Percentiles rank a stretch among this genome's conserved stretches.
These are phyloP conservation scores for Myopa testacea DNA, from an alignment of 2,888 invertebrate genomes.

Conservation along the genomic window DNA sequence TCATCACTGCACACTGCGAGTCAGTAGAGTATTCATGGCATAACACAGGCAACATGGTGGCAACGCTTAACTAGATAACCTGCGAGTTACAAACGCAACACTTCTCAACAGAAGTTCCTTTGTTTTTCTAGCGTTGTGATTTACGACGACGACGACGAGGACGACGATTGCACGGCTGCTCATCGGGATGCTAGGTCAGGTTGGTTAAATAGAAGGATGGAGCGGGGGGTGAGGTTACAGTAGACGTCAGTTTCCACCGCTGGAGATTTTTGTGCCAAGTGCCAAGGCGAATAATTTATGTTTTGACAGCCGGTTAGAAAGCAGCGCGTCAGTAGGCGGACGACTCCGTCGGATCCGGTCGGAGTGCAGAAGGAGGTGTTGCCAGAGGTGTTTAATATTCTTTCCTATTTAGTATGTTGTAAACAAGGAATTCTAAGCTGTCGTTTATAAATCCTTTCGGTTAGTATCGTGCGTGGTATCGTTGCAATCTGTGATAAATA, in stretches of 20 bases:
- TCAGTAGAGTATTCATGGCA: too few species aligned
- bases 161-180: not conserved
- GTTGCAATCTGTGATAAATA: too few species aligned
- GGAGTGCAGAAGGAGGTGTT: not conserved
- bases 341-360: not conserved
- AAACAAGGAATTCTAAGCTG: not conserved
- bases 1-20: not conserved
- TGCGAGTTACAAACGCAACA: not conserved
- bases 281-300: conserved; percentile 28
- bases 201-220: not conserved
- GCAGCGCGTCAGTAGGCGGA: not conserved
- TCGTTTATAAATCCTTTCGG: not conserved
- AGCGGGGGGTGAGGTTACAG: not conserved
- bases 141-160: not conserved
- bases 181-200: not conserved
- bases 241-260: not conserved
- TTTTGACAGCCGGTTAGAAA: conserved; percentile 24
- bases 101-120: not conserved
- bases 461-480: not conserved
- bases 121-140: not conserved
- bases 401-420: not conserved
- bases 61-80: conserved; percentile 10
- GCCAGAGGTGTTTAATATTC: not conserved
- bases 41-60: not conserved
- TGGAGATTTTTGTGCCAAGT: not conserved